Base-by-base conservation (phyloP, 2,113 vertebrate genomes). In the chimpanzee (Pan troglodytes) region DNA sequence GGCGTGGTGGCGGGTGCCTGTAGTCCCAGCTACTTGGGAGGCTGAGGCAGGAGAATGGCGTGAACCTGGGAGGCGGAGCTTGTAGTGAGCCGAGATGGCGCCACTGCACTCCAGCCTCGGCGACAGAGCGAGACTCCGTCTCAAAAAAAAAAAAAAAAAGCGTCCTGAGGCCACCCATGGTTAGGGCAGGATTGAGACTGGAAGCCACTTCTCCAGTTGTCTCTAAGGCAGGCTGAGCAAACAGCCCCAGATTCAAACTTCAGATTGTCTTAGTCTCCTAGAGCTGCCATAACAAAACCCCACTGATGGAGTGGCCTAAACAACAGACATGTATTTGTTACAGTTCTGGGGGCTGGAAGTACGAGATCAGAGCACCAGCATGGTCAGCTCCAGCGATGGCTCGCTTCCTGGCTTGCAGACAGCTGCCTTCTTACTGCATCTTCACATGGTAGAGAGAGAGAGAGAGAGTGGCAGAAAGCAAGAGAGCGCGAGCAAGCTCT, bases 81-180 rank as follows among this genome's bases (percentile, higher is more conserved):
- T 20, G 52, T 18, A 55, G 52, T 20, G 52, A 55, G 18, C 18
- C 7, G 6, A 55, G 52, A 20, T 55, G 52, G 18, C 0, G 18
- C 52, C 17, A 20, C 52, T 55, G 18, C 52, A 55, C 52, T 55
- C 52, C 18, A 55, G 52, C 18, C 52, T 55, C 18, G 18, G 18
- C 0, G 6, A 55, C 52, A 20, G 52, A 55, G 52, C 6, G 52
- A 55, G 52, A 55, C 17, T 20, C 52, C 0, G 18, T 20, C 6
- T 17, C 17, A 16, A 52, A 52, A 52, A 55, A 55, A 55, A 18
- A 52, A 52, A 52, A 18, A 6, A 18, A 6, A 10, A 1, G 30
- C 0, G 18, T 25, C 38, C 40, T 0, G 4, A n/a, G 48, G 45
- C 52, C n/a, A n/a, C 8, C 11, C 4, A 0, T 4, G 32, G 20